These are phyloP conservation scores for Lasioglossum morio DNA, from an alignment of 2,888 invertebrate genomes.

Conservation along the genomic window DNA sequence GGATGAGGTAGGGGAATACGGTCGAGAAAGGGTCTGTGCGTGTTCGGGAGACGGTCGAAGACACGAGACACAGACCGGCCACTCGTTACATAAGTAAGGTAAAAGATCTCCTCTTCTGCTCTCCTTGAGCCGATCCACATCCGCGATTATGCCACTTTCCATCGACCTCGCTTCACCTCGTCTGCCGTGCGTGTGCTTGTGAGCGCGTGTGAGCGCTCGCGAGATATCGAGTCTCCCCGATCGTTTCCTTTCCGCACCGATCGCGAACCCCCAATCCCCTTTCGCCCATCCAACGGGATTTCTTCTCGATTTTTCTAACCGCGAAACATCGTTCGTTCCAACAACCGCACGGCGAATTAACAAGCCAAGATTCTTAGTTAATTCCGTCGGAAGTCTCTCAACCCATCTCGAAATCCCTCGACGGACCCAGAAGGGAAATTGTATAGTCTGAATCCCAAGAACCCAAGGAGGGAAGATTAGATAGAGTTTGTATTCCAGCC, in stretches of 20 bases:
- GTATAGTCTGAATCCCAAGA: constrained; percentile 13
- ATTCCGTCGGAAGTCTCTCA: background rate
- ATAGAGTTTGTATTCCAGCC: constrained; percentile 13
- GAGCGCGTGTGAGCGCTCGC: background rate
- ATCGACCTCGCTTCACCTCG: constrained; percentile 77
- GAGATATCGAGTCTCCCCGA: constrained; percentile 9
- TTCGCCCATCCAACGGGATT: background rate
- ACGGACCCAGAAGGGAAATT: constrained; percentile 13
- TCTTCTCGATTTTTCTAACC: background rate
- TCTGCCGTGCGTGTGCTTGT: constrained; percentile 42
- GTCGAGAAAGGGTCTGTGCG: constrained; percentile 38
- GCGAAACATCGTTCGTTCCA: background rate
- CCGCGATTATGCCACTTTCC: constrained; percentile 83
- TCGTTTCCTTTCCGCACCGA: constrained; percentile 9
- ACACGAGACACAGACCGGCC: constrained; percentile 76
- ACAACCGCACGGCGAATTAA: background rate
- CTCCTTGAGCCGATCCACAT: constrained; percentile 80
- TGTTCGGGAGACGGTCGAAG: constrained; percentile 77
- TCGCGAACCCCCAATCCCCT: constrained; percentile 14
- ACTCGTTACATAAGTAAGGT: constrained; percentile 81
- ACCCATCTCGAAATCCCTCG: constrained; percentile 1
- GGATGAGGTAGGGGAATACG: constrained; percentile 28
- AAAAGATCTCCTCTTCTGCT: constrained; percentile 80
- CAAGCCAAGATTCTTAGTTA: background rate
- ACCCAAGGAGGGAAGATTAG: constrained; percentile 18